These are phyloP conservation scores for Macaria notata DNA, from an alignment of 2,888 invertebrate species.

Conservation along the genomic window DNA sequence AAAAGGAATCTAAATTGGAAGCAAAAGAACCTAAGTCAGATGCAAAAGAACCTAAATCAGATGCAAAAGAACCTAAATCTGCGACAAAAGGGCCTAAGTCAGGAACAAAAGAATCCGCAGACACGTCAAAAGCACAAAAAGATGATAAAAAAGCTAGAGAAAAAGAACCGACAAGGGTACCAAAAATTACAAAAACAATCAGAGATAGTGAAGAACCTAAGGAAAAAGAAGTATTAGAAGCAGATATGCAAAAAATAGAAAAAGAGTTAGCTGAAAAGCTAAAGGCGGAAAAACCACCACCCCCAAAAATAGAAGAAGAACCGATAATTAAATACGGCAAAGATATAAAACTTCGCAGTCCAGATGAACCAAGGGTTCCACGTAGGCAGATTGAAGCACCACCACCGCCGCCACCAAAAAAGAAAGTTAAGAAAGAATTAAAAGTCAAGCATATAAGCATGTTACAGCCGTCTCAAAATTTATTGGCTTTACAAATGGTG, in stretches of 20 bases:
- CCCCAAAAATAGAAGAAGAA: not conserved
- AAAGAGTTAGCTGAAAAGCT: slow-evolving; percentile 18
- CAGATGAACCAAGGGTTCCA: slow-evolving; percentile 11
- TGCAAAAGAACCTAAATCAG: slow-evolving; percentile 3
- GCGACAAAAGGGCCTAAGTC: no score
- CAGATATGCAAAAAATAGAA: slow-evolving; percentile 14
- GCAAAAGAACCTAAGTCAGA: not conserved
- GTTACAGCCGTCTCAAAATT: slow-evolving; percentile 4
- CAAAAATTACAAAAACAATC: no score
- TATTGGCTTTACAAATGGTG: slow-evolving; percentile 1
- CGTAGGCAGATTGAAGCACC: slow-evolving; percentile 9
- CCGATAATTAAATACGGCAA: not conserved
- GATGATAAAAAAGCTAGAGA: not conserved
- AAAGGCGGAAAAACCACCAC: no score
- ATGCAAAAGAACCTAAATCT: slow-evolving; percentile 10
- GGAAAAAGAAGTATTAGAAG: slow-evolving; percentile 12
- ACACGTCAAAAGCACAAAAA: not conserved
- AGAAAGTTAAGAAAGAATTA: not conserved
- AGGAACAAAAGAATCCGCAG: not conserved
- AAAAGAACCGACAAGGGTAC: not conserved
- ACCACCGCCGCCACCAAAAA: not conserved
- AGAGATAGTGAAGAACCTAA: no score
- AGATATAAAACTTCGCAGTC: not conserved
- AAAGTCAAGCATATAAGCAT: not conserved
- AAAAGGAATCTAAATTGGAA: no score